These are phyloP conservation scores for Armadillidium nasatum DNA, from an alignment of 1,140 invertebrate genomes.

Conservation along the genomic window DNA sequence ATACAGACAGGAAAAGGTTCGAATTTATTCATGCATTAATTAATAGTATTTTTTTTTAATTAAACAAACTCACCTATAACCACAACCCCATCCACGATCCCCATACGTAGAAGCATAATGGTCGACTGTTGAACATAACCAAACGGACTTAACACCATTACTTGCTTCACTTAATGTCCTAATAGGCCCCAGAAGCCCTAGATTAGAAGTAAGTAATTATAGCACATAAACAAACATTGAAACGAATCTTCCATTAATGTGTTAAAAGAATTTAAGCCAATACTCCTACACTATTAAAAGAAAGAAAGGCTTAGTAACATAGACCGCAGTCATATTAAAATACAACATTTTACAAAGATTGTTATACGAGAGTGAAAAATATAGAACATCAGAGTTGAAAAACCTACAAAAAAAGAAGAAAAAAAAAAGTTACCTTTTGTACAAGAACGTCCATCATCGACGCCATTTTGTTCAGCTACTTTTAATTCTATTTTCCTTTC, in stretches of 20 bases:
- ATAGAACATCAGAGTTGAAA: slow-evolving; percentile 13
- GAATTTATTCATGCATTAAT: too few species aligned
- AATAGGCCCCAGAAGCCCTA: slow-evolving; percentile 62
- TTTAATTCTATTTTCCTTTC: slow-evolving; percentile 71
- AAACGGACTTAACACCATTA: slow-evolving; percentile 62
- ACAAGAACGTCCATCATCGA: slow-evolving; percentile 76
- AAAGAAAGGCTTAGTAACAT: neutral
- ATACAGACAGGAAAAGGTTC: too few species aligned
- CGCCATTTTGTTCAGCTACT: slow-evolving; percentile 67
- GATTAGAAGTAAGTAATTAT: too few species aligned
- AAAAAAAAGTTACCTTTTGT: slow-evolving; percentile 58
- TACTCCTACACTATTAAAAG: neutral
- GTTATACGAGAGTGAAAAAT: neutral
- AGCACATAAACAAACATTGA: too few species aligned
- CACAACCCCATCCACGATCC: slow-evolving; percentile 85
- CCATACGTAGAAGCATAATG: slow-evolving; percentile 82
- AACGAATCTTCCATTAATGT: too few species aligned
- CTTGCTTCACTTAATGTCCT: slow-evolving; percentile 64
- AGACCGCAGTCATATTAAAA: neutral
- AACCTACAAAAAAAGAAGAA: slow-evolving; percentile 37
- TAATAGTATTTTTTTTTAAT: too few species aligned
- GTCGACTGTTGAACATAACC: slow-evolving; percentile 72
- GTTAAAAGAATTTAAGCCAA: neutral
- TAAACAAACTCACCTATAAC: slow-evolving; percentile 55
- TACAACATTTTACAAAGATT: neutral